Percentiles rank a stretch among this genome's conserved stretches.
These are phyloP conservation scores for Dyspetes luteomarginatus DNA, from an alignment of 2,888 invertebrate genomes.

Conservation along the genomic window DNA sequence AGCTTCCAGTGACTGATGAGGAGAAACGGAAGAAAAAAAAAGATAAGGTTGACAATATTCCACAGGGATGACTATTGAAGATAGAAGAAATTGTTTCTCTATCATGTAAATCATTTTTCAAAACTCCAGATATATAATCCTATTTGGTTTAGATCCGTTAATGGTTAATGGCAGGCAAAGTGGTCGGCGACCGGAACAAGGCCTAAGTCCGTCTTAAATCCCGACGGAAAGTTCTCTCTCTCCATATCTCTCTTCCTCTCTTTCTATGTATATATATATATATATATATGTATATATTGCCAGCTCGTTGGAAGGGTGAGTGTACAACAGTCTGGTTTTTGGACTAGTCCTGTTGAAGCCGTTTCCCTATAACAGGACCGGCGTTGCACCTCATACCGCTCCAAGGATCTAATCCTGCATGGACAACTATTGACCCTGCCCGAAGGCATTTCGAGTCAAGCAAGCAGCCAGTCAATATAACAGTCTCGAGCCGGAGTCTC, in stretches of 20 bases:
- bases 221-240: slow-evolving; percentile 72
- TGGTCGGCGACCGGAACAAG: slow-evolving; percentile 83
- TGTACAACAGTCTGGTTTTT: slow-evolving; percentile 44
- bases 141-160: slow-evolving; percentile 83
- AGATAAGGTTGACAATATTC: neutral
- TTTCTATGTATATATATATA: too few relatives aligned
- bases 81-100: neutral
- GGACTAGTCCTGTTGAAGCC: slow-evolving; percentile 42
- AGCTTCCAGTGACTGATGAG: neutral
- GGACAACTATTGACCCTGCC: slow-evolving; percentile 79
- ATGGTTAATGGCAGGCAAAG: slow-evolving; percentile 84
- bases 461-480: slow-evolving; percentile 8
- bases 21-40: neutral
- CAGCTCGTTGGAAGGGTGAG: slow-evolving; percentile 27
- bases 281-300: too few relatives aligned
- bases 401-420: slow-evolving; percentile 79
- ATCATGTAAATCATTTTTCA: slow-evolving; percentile 26
- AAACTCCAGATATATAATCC: slow-evolving; percentile 77
- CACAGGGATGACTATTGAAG: neutral
- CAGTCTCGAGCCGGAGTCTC: slow-evolving; percentile 22
- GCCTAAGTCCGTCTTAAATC: slow-evolving; percentile 83
- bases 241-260: slow-evolving; percentile 6
- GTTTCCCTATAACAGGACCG: slow-evolving; percentile 20
- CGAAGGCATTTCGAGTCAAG: slow-evolving; percentile 42
- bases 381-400: slow-evolving; percentile 73